Evolutionary conservation across 2,797 vertebrate genomes (phyloP).

Genomic region (Ctenopoma multispine): DNA sequence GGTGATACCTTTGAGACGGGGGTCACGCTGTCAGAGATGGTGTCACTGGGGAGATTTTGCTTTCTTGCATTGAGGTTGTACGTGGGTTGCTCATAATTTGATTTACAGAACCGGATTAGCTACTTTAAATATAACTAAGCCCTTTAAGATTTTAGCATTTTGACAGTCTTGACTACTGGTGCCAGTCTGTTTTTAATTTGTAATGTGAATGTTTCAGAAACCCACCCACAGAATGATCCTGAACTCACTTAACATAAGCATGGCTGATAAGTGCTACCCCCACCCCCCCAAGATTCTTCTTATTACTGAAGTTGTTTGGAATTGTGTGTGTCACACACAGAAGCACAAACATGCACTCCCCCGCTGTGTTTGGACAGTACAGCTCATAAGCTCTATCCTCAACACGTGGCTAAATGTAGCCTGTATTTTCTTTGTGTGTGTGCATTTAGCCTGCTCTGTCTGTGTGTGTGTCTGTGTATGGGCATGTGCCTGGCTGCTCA

Average conservation of each 20-base stretch:
- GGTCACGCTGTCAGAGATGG: too few relatives aligned
- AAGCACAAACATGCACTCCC: conserved; percentile 37
- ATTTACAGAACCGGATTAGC: too few relatives aligned
- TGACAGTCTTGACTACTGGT: background rate
- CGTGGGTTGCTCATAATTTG: too few relatives aligned
- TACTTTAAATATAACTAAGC: too few relatives aligned
- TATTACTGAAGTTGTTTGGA: conserved; percentile 21
- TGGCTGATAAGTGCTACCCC: conserved; percentile 28
- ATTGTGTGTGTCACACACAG: conserved; percentile 6
- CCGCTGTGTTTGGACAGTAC: conserved; percentile 66
- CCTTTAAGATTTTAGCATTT: too few relatives aligned
- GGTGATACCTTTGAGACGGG: too few relatives aligned
- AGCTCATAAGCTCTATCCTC: conserved; percentile 55
- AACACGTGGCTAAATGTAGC: conserved; percentile 70
- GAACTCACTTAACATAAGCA: conserved; percentile 29
- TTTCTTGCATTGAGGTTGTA: too few relatives aligned
- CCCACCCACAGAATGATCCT: conserved; percentile 23
- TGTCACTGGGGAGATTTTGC: too few relatives aligned
- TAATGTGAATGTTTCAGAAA: background rate
- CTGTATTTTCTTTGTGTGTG: conserved; percentile 51
- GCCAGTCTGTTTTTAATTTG: background rate
- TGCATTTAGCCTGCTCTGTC: conserved; percentile 44
- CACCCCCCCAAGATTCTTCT: conserved; percentile 41
- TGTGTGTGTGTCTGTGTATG: conserved; percentile 33
- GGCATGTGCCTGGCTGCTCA: conserved; percentile 77